Base-by-base conservation (phyloP, 2,797 vertebrate species). In the Mormyrops boulengeri region DNA sequence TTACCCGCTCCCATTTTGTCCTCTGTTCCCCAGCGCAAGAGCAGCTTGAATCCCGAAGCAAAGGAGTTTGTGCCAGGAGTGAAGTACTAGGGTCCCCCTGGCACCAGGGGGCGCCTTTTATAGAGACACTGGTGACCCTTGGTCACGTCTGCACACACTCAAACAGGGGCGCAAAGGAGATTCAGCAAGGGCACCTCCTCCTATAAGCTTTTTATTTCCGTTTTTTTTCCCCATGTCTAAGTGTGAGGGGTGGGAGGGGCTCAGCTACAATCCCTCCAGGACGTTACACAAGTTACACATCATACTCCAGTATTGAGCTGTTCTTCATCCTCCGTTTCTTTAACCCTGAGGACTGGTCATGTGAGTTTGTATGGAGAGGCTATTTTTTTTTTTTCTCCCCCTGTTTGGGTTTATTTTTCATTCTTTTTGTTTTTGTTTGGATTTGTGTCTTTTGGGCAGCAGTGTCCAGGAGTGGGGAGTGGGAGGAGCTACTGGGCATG, bases 41-140 rank as follows among this genome's bases (percentile, higher is more conserved):
- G 98, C 95, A 96, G 96, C 93, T 97, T 99, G 96, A 99, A 99
- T 92, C 98, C 98, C 0, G 98, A 99, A 89, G 98, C 98, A 85
- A 99, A 99, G 98, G 98, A 99, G 95, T 99, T 99, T 66, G 95
- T 99, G 92, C 98, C 98, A 0, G 98, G 98, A 90, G 98, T 98
- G 96, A 99, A 99, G 96, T 99, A 99, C 96, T 99, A 97, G 97
- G 93, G 92, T 92, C 95, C 85, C 85, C 53, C 85, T 55, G 53
- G 12, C 53, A 94, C 94, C 94, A 94, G 93, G 95, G 95, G 94
- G 94, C 95, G 92, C 93, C 91, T 93, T 80, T 93, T 93, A 91
- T 93, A 93, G 89, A 91, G 93, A 92, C 91, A 92, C 73, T 91
- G 91, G 91, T 92, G 92, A 85, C 92, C 91, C 89, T 77, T 89